Conservation (phyloP, 2,888 invertebrate genomes). For the Lepidochrysops patricia region DNA sequence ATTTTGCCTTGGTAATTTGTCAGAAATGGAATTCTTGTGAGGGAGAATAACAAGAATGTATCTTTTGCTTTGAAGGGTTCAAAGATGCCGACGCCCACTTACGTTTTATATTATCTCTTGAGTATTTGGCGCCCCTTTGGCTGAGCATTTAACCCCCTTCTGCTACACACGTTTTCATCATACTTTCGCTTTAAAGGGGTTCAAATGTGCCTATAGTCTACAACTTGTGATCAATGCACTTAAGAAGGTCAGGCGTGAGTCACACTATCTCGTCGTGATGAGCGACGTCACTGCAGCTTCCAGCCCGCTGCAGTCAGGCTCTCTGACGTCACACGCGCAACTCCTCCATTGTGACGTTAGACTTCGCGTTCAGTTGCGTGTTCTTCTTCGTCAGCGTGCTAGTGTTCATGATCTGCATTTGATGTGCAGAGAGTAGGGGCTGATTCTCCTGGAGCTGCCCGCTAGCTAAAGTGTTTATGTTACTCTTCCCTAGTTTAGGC, state of each 20-base stretch:
- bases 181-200: not conserved
- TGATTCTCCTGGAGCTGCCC: conserved; percentile 79
- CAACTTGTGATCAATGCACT: conserved; percentile 62
- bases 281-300: conserved; percentile 69
- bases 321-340: conserved; percentile 86
- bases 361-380: conserved; percentile 77
- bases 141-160: too few relatives aligned
- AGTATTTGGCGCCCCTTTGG: not conserved
- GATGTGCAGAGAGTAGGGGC: conserved; percentile 82
- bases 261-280: conserved; percentile 71
- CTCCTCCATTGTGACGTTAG: conserved; percentile 83
- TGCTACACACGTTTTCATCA: too few relatives aligned
- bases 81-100: not conserved
- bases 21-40: not conserved
- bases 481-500: conserved; percentile 79
- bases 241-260: conserved; percentile 72
- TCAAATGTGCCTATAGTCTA: conserved; percentile 26
- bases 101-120: not conserved
- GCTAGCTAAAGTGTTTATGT: conserved; percentile 73
- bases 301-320: conserved; percentile 72
- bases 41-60: not conserved
- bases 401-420: conserved; percentile 85
- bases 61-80: not conserved
- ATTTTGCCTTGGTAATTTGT: not conserved
- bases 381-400: conserved; percentile 86